Conservation (phyloP, 2,113 vertebrate species). For the Caracal caracal region DNA sequence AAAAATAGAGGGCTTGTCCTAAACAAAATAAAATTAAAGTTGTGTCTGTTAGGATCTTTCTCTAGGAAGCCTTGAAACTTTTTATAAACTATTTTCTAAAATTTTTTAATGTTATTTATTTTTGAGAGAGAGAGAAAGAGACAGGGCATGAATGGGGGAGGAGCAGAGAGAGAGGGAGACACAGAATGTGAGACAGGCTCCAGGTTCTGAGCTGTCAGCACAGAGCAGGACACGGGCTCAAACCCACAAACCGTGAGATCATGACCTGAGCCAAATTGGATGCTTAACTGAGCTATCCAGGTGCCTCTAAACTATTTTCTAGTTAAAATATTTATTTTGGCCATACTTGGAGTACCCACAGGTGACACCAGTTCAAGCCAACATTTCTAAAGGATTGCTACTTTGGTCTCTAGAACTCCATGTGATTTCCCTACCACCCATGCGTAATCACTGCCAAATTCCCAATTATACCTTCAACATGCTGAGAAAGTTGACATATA, state of each 20-base stretch:
- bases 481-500: background rate
- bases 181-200: too few species aligned
- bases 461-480: background rate
- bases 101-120: too few species aligned
- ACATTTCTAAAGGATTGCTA: background rate
- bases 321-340: background rate
- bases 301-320: background rate
- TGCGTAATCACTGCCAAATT: background rate
- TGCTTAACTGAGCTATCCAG: too few species aligned
- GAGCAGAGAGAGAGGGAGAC: too few species aligned
- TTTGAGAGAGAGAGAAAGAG: too few species aligned
- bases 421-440: fast-evolving
- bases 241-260: too few species aligned
- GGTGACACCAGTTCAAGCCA: background rate
- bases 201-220: too few species aligned
- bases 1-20: background rate
- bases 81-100: background rate
- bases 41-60: background rate
- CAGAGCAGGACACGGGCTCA: too few species aligned
- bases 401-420: background rate
- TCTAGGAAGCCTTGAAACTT: background rate
- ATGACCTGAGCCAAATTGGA: too few species aligned
- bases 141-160: too few species aligned
- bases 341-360: background rate
- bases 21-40: background rate